Evolutionary conservation across 2,888 invertebrate genomes (phyloP), one percentile per base, ranked within the genome.

Genomic region (Dynastes tityus): DNA sequence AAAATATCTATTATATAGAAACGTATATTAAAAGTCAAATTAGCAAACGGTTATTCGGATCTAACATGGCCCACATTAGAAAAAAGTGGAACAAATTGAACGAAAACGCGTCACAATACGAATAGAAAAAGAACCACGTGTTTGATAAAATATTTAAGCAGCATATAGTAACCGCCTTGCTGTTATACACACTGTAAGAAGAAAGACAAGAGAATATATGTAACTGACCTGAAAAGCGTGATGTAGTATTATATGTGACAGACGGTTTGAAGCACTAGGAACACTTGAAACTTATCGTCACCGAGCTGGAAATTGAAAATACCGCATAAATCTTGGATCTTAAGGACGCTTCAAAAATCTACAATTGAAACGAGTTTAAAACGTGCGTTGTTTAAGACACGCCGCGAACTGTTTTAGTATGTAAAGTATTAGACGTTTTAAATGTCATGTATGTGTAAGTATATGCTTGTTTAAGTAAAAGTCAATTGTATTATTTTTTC

Each of bases 181-280:
- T 58, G 32, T 37, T 37, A 37, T 37, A 37, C n/a, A 58, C 22
- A 9, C 2, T 5, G 63, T 32, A 53, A 22, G 11, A 73, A 27
- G 58, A 58, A 73, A 73, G 29, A 29, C 27, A 32, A 53, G 53
- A 58, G 40, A 40, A 73, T 58, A 73, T 58, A 73, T 61, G 53
- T 40, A 73, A 73, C 73, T 73, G 58, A 73, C 73, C 73, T 73
- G 73, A 40, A 73, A 73, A 73, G 51, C 53, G 49, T 68, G 68
- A 68, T 45, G 68, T 53, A 27, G 55, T 58, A 58, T 16, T 58
- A 32, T 61, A 58, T 58, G 58, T 40, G 58, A 13, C 22, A 40
- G 27, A 51, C 22, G 27, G 29, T 29, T 29, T 29, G 63, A 63
- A 63, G 13, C 63, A 63, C 63, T 63, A 13, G 63, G 8, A 73